Evolutionary conservation across 2,797 vertebrate genomes (phyloP).

Genomic region (Fundulus diaphanus): DNA sequence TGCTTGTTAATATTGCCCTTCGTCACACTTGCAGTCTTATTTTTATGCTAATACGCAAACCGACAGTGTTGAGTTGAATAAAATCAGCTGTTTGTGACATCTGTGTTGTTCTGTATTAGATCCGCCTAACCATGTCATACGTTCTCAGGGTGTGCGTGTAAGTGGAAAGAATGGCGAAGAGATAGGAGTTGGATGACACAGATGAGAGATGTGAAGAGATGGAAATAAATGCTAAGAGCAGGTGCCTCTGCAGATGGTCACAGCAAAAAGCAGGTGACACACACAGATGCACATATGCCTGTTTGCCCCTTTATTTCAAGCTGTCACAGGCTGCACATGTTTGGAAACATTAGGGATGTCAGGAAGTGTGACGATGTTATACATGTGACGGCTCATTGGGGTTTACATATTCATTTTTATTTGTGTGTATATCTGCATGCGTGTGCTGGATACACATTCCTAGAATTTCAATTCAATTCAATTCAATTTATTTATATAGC

Average conservation of each 20-base stretch:
- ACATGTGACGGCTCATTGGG: too few relatives aligned
- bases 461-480: too few relatives aligned
- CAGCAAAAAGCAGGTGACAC: constrained; percentile 32
- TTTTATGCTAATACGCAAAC: background rate
- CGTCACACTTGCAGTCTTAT: too few relatives aligned
- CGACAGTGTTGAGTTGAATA: constrained; percentile 28
- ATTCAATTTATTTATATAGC: too few relatives aligned
- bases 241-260: constrained; percentile 55
- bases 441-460: background rate
- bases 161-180: constrained; percentile 14
- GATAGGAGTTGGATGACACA: constrained; percentile 18
- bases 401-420: too few relatives aligned
- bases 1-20: background rate
- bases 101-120: constrained; percentile 59
- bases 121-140: constrained; percentile 49
- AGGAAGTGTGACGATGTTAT: constrained; percentile 12
- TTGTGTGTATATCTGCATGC: background rate
- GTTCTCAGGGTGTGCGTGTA: constrained; percentile 21
- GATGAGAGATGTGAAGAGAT: constrained; percentile 28
- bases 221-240: constrained; percentile 34
- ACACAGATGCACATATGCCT: background rate
- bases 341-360: constrained; percentile 18
- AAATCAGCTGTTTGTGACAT: constrained; percentile 69
- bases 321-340: constrained; percentile 23
- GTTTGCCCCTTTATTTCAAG: constrained; percentile 9